Conservation (phyloP, 2,888 invertebrate genomes). For the Andrena bicolor region DNA sequence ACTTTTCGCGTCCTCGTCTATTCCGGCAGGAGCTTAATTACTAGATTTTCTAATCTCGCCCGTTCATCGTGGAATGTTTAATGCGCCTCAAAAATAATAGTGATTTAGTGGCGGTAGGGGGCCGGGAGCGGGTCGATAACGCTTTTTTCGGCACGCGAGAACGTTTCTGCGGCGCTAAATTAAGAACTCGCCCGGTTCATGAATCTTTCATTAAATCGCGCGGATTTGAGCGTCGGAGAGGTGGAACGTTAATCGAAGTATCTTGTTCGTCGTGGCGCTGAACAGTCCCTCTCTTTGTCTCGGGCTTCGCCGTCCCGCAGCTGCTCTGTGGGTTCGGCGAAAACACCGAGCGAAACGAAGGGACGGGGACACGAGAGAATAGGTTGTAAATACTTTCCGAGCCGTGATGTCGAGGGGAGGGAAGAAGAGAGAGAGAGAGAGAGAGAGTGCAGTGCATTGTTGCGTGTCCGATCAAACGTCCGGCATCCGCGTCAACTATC, state of each 20-base stretch:
- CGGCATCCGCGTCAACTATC: conserved; percentile 67
- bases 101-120: conserved; percentile 6
- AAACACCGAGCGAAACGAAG: background rate
- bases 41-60: conserved; percentile 66
- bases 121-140: conserved; percentile 26
- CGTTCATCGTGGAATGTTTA: conserved; percentile 51
- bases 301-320: background rate
- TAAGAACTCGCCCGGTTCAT: conserved; percentile 46
- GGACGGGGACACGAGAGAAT: conserved; percentile 7
- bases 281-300: conserved; percentile 32
- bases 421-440: too few relatives aligned
- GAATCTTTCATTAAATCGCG: conserved; percentile 47
- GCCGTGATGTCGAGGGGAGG: background rate
- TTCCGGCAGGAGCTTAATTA: conserved; percentile 63
- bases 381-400: conserved; percentile 69
- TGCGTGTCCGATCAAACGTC: conserved; percentile 60
- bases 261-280: conserved; percentile 31
- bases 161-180: conserved; percentile 26
- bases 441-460: conserved; percentile 49
- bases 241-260: conserved; percentile 44
- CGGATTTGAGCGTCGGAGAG: background rate
- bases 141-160: conserved; percentile 48
- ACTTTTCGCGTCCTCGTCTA: conserved; percentile 55
- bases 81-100: conserved; percentile 55
- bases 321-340: background rate